These are phyloP conservation scores for Drosophila austrosaltans DNA, from an alignment of 2,888 invertebrate genomes.

Conservation along the genomic window DNA sequence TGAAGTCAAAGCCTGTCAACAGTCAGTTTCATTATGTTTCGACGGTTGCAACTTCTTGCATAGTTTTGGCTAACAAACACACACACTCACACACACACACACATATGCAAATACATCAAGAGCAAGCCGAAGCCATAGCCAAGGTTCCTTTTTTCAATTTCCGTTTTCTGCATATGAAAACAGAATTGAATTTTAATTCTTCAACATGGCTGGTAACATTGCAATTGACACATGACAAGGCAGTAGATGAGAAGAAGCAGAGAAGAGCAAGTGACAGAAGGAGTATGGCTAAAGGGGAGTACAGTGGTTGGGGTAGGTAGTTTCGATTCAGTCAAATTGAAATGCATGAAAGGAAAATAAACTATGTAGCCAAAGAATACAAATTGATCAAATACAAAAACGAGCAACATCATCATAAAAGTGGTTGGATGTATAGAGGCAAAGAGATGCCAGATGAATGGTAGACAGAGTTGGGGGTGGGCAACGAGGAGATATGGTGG, in stretches of 20 bases:
- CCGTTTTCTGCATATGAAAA: conserved; percentile 64
- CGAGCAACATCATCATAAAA: conserved; percentile 66
- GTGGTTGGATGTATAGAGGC: not conserved
- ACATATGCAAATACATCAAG: conserved; percentile 6
- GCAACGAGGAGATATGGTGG: too few species aligned
- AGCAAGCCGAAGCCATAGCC: conserved; percentile 5
- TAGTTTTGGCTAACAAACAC: conserved; percentile 29
- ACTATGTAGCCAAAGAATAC: conserved; percentile 65
- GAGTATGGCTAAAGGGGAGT: not conserved
- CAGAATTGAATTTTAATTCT: conserved; percentile 71
- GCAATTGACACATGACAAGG: conserved; percentile 74
- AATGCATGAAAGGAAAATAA: conserved; percentile 70
- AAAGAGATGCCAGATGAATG: too few species aligned
- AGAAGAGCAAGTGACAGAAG: not conserved
- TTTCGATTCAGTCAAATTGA: conserved; percentile 54
- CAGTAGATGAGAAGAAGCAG: not conserved
- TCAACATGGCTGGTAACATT: conserved; percentile 42
- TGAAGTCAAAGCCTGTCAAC: not conserved
- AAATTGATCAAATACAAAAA: conserved; percentile 70
- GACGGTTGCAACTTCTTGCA: conserved; percentile 29
- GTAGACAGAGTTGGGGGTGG: too few species aligned
- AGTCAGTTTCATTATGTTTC: conserved; percentile 22
- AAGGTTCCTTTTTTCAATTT: conserved; percentile 61
- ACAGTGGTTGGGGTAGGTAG: not conserved
- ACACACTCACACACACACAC: not conserved